phyloP scores from a whole-genome alignment of 2,888 invertebrate genomes.

The Microctonus aethiopoides region DNA sequence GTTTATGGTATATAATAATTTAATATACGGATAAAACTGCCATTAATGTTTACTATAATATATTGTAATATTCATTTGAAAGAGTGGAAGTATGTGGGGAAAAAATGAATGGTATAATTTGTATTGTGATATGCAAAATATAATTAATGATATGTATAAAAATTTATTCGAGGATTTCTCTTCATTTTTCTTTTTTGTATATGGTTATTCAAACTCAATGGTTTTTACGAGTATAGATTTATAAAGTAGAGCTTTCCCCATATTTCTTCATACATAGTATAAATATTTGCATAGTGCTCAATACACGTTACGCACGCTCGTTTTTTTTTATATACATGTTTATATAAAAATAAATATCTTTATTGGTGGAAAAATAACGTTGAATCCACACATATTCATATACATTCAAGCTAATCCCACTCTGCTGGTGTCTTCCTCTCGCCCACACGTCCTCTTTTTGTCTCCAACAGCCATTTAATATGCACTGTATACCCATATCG shows the following conservation, averaged over 20 bases:
- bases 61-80: background rate
- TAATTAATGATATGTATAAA: background rate
- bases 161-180: background rate
- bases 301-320: slow-evolving; percentile 45
- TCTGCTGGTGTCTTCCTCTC: slow-evolving; percentile 43
- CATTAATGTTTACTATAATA: background rate
- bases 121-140: background rate
- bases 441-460: background rate
- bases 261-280: background rate
- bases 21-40: background rate
- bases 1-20: background rate
- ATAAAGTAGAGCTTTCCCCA: background rate
- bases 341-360: background rate
- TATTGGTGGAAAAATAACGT: slow-evolving; percentile 11
- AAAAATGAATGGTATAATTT: background rate
- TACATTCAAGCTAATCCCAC: slow-evolving; percentile 55
- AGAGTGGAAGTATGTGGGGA: background rate
- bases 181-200: background rate
- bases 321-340: slow-evolving; percentile 29
- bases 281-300: background rate
- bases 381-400: slow-evolving; percentile 6
- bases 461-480: slow-evolving; percentile 57
- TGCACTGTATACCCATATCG: slow-evolving; percentile 51
- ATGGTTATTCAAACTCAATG: background rate
- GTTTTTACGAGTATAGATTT: background rate